Conservation (phyloP, 2,113 vertebrate genomes). For the Elaphurus davidianus region DNA sequence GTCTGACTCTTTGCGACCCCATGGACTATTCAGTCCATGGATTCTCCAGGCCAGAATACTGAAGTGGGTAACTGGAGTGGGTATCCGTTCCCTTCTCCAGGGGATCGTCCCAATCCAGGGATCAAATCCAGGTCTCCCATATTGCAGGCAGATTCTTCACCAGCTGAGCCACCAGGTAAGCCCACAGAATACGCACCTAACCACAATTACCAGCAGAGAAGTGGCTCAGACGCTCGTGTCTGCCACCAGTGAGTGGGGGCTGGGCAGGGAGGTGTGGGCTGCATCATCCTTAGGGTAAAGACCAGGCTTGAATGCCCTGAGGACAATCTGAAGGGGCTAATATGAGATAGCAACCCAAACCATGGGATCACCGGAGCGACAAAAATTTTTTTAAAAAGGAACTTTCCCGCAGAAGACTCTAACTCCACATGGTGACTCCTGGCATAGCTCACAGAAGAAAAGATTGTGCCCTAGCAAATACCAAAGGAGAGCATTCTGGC, state of each 20-base stretch:
- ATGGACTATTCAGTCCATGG: not conserved
- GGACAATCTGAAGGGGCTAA: not conserved
- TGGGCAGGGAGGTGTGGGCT: not conserved
- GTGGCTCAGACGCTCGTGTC: not conserved
- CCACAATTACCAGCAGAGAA: not conserved
- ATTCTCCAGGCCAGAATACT: not conserved
- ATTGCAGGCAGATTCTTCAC: not conserved
- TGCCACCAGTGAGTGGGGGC: not conserved
- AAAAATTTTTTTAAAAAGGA: not conserved
- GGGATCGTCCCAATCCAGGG: not conserved
- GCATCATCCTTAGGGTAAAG: not conserved
- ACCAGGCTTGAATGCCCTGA: not conserved
- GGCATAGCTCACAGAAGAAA: not conserved
- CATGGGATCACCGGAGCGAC: not conserved
- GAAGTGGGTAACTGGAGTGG: not conserved
- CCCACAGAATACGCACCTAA: not conserved
- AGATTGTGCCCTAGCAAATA: not conserved
- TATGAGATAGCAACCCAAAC: not conserved
- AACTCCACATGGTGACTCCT: not conserved
- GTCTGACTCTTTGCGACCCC: not conserved
- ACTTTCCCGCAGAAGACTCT: not conserved
- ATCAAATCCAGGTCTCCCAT: not conserved
- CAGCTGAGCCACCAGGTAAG: not conserved
- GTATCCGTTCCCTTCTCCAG: not conserved
- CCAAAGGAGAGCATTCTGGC: not conserved